phyloP scores from a whole-genome alignment of 2,888 invertebrate species.

The Chloroclysta siterata region DNA sequence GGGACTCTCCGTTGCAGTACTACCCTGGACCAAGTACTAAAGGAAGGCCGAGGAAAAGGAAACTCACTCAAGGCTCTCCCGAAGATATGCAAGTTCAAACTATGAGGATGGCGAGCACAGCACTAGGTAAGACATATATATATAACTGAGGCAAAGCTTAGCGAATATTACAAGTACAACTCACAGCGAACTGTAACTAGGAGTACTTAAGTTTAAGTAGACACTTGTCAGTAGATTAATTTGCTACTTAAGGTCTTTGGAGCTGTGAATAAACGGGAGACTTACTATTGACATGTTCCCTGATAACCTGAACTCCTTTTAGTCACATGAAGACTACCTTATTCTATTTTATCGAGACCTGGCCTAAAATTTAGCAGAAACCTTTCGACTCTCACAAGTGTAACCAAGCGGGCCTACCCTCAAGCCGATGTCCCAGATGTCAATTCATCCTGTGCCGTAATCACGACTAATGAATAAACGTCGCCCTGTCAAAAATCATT shows the following conservation, averaged over 20 bases:
- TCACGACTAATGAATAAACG: conserved; percentile 83
- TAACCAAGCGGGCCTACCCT: conserved; percentile 67
- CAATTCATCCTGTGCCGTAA: conserved; percentile 79
- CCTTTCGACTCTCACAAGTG: conserved; percentile 62
- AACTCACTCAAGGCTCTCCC: conserved; percentile 84
- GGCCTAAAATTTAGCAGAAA: conserved; percentile 75
- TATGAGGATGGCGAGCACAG: conserved; percentile 89
- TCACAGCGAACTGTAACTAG: conserved; percentile 3
- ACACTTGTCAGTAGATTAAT: not conserved
- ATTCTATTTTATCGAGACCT: conserved; percentile 66
- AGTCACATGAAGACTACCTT: conserved; percentile 42
- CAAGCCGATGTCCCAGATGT: conserved; percentile 74
- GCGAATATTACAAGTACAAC: conserved; percentile 12
- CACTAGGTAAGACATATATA: conserved; percentile 80
- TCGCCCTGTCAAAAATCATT: conserved; percentile 60
- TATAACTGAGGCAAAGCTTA: not conserved
- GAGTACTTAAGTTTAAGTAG: not conserved
- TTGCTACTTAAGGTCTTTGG: not conserved
- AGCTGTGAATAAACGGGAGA: too few relatives aligned
- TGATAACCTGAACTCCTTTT: conserved; percentile 22
- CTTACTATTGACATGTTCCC: too few relatives aligned
- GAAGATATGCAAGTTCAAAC: conserved; percentile 87
- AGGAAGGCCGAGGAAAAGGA: conserved; percentile 92
- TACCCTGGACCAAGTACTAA: conserved; percentile 88
- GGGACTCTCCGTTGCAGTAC: conserved; percentile 88